Evolutionary conservation across 2,888 invertebrate species (phyloP).

Genomic region (Ypsolopha scabrella): DNA sequence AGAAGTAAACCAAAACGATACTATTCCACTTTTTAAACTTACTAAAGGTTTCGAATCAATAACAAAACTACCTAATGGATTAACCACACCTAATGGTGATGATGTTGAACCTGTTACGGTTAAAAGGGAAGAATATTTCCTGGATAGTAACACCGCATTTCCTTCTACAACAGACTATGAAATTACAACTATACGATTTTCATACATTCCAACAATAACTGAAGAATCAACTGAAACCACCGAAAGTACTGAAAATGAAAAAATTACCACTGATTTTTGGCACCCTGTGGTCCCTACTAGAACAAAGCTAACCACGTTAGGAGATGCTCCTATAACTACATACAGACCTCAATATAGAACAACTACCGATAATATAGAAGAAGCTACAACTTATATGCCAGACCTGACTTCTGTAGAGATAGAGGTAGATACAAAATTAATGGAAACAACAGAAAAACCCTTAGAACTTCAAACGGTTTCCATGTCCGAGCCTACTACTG

Average conservation of each 20-base stretch:
- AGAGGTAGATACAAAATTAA: slow-evolving; percentile 8
- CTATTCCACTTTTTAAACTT: slow-evolving; percentile 28
- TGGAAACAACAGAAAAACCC: slow-evolving; percentile 13
- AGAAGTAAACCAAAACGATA: slow-evolving; percentile 21
- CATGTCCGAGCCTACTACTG: slow-evolving; percentile 13
- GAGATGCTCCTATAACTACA: slow-evolving; percentile 46
- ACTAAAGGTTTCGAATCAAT: slow-evolving; percentile 62
- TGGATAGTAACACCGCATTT: slow-evolving; percentile 19
- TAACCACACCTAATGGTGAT: slow-evolving; percentile 58
- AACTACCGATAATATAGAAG: slow-evolving; percentile 32
- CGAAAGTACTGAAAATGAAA: slow-evolving; percentile 11
- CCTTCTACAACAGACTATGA: slow-evolving; percentile 41
- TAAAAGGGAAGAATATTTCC: slow-evolving; percentile 26
- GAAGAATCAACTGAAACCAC: slow-evolving; percentile 25
- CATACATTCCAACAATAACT: slow-evolving; percentile 39
- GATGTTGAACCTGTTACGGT: slow-evolving; percentile 25
- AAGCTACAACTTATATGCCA: slow-evolving; percentile 32
- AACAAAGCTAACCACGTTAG: slow-evolving; percentile 30
- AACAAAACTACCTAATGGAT: slow-evolving; percentile 51
- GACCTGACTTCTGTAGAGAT: slow-evolving; percentile 32
- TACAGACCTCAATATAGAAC: slow-evolving; percentile 49
- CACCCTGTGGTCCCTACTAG: slow-evolving; percentile 40
- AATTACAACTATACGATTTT: slow-evolving; percentile 58
- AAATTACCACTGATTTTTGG: slow-evolving; percentile 30
- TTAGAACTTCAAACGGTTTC: not conserved